Evolutionary conservation across 2,113 vertebrate species (phyloP), one percentile per base, ranked within the genome.

Genomic region (Chlorocebus sabaeus): DNA sequence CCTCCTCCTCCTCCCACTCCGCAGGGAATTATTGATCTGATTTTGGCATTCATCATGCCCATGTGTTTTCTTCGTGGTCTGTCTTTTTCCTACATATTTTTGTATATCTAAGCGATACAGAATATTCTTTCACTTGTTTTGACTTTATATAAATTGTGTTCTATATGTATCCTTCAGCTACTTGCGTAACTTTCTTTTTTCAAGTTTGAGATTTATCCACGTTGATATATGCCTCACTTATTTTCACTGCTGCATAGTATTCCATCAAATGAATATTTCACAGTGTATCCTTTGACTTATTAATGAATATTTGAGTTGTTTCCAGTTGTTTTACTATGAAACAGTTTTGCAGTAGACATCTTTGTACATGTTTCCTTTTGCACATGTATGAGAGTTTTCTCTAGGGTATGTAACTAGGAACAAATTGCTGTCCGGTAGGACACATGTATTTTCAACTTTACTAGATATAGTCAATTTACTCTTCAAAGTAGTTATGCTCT

Each of bases 111-210:
- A 96, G 78, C 7, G 73, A n/a, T 68, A 57, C 10, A 40, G 88
- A 96, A 55, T 88, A 72, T 89, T 93, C 11, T 93, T 97, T 93
- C 18, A 79, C 50, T 45, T 89, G 43, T 89, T 85, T 88, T 81
- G 8, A 83, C 84, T 89, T 84, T 81, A 32, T 75, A 16, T 89
- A 84, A 93, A 70, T 82, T 81, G 27, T 35, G 50, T 93, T 68
- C 38, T 72, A 64, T 89, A 55, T 97, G 23, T 48, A 35, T 78
- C 14, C 61, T 92, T 87, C 38, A 68, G 52, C 27, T 55, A 92
- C 30, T 78, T 92, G 16, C 73, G 1, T 59, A 90, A 88, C 72
- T 85, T 93, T 27, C 50, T 70, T 95, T 27, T 43, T 35, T 52
- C 76, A 25, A 52, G 95, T 95, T 97, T 89, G 35, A 95, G 40